Conservation (phyloP, 2,797 vertebrate genomes). For the Karalla daura region DNA sequence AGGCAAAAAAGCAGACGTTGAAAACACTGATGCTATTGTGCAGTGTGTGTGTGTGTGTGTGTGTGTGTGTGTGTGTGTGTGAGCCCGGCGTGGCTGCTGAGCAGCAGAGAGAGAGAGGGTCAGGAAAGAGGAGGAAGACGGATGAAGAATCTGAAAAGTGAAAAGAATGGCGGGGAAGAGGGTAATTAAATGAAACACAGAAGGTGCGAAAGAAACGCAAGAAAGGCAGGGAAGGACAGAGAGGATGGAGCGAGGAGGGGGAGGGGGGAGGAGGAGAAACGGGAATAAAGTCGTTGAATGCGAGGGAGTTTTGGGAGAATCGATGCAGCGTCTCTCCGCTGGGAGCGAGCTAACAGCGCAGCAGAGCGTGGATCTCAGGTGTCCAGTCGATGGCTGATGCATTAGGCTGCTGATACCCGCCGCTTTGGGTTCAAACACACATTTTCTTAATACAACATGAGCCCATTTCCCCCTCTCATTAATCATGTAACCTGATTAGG, state of each 20-base stretch:
- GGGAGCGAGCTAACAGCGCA: constrained; percentile 77
- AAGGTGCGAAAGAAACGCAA: constrained; percentile 57
- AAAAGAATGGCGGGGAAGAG: constrained; percentile 27
- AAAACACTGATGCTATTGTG: constrained; percentile 78
- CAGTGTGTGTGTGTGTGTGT: too few relatives aligned
- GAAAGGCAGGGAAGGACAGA: constrained; percentile 22
- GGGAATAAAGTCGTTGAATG: constrained; percentile 56
- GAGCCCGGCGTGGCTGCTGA: constrained; percentile 39
- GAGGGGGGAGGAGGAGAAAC: constrained; percentile 28
- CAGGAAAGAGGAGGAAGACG: constrained; percentile 56
- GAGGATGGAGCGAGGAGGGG: constrained; percentile 14
- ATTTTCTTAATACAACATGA: constrained; percentile 90
- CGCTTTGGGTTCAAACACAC: constrained; percentile 89
- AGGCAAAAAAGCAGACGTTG: constrained; percentile 61
- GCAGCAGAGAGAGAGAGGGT: constrained; percentile 41
- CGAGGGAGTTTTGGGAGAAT: constrained; percentile 70
- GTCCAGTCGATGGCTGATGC: constrained; percentile 89
- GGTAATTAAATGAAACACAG: constrained; percentile 52
- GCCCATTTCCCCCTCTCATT: constrained; percentile 87
- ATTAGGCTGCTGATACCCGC: constrained; percentile 83
- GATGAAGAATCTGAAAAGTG: constrained; percentile 41
- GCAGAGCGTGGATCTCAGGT: constrained; percentile 80
- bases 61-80: too few relatives aligned
- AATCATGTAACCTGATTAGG: constrained; percentile 87
- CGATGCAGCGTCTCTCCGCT: constrained; percentile 68